Base-by-base conservation (phyloP, 1,140 invertebrate genomes). In the Hetaerina americana region DNA sequence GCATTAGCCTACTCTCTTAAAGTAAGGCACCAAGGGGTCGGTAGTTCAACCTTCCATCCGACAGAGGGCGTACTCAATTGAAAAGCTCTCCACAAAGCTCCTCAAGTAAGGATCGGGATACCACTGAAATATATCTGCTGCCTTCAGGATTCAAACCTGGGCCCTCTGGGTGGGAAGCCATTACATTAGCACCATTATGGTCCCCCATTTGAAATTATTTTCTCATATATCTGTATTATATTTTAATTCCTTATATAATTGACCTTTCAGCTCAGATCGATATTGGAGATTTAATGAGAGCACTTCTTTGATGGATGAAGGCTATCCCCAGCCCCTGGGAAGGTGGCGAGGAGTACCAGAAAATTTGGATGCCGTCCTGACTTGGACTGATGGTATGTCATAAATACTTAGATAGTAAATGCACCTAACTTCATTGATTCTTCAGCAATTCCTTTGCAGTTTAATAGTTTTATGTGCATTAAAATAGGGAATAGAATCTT, bases 211-310 rank as follows among this genome's bases (percentile, higher is more conserved):
- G n/a, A n/a, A n/a, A 71, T 73, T 72, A 87, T 74, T 78, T 87
- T 70, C 28, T 0, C 8, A 22, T 73, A 66, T 18, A n/a, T 66
- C n/a, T n/a, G 24, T 12, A 22, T 67, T 66, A 67, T 79, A 26
- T 72, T 76, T 49, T 80, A 75, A 69, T 73, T 15, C 75, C 74
- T 29, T 68, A 0, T 5, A 69, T 25, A 28, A 28, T 24, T 69
- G 26, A 27, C 76, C 76, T 71, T 87, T 85, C 72, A 85, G 85
- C 72, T 83, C 84, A 12, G 81, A 88, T 73, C 75, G 82, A 71
- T 91, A 89, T 79, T 92, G 89, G 87, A 80, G 88, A 70, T 90
- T 85, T 74, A 85, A 92, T 76, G 88, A 90, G 76, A 79, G 72
- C 10, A 79, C 78, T 0, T 76, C 76, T 66, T 78, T 75, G 22